phyloP scores from a whole-genome alignment of 2,113 vertebrate genomes.

The Clupea harengus region DNA sequence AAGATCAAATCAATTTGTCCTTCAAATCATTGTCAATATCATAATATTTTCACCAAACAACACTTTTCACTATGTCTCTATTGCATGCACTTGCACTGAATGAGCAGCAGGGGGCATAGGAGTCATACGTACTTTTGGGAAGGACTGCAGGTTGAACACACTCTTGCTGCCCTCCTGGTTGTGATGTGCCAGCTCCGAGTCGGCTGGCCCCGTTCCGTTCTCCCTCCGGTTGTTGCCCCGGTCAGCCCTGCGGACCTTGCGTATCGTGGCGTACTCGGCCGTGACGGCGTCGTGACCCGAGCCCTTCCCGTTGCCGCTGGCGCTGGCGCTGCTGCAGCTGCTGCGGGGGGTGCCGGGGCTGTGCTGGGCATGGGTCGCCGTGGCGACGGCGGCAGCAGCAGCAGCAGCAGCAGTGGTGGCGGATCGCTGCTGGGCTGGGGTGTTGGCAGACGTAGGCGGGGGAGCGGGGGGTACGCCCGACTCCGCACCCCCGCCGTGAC shows the following conservation, averaged over 20 bases:
- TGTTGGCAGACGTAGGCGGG: conserved; percentile 45
- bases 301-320: conserved; percentile 15
- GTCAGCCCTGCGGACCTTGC: conserved; percentile 70
- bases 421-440: conserved; percentile 46
- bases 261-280: conserved; percentile 69
- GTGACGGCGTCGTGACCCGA: conserved; percentile 37
- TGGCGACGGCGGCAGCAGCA: conserved; percentile 50
- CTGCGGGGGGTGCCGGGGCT: conserved; percentile 8
- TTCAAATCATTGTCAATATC: not conserved
- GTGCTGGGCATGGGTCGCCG: conserved; percentile 35
- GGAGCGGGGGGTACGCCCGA: conserved; percentile 42
- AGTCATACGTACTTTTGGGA: conserved; percentile 63
- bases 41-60: not conserved
- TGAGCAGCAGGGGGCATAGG: not conserved
- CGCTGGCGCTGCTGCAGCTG: conserved; percentile 28
- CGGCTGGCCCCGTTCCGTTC: too few species aligned
- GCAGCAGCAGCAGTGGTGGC: conserved; percentile 56
- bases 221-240: conserved; percentile 48
- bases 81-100: not conserved
- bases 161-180: conserved; percentile 56
- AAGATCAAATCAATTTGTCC: not conserved
- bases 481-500: conserved; percentile 40
- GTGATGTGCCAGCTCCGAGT: conserved; percentile 52
- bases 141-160: conserved; percentile 68
- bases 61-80: not conserved